Conservation (phyloP, 2,113 vertebrate species). For the Prietella phreatophila region DNA sequence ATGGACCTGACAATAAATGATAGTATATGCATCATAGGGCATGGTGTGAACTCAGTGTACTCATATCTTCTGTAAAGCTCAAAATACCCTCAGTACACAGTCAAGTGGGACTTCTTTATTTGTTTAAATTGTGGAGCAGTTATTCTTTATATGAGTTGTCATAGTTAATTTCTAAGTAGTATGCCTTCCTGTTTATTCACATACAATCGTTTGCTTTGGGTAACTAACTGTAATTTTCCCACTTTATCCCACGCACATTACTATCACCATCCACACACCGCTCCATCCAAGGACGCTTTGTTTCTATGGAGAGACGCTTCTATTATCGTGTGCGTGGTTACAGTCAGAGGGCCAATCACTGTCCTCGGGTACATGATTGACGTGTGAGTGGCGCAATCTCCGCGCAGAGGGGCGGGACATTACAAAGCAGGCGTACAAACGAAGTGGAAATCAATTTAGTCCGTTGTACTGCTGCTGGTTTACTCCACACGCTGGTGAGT, state of each 20-base stretch:
- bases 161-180: not conserved
- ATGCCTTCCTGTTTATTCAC: not conserved
- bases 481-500: slow-evolving; percentile 20
- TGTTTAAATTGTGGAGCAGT: too few relatives aligned
- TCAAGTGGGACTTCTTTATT: too few relatives aligned
- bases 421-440: not conserved
- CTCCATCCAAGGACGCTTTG: not conserved
- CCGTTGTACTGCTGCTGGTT: not conserved
- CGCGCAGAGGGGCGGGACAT: slow-evolving; percentile 14
- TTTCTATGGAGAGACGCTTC: slow-evolving; percentile 33
- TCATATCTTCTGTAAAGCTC: too few relatives aligned
- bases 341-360: slow-evolving; percentile 34
- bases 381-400: not conserved
- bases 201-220: not conserved
- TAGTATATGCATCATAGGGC: not conserved
- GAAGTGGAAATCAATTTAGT: not conserved
- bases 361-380: slow-evolving; percentile 19
- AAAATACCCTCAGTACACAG: too few relatives aligned
- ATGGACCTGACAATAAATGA: not conserved
- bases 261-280: not conserved
- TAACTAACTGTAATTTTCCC: not conserved
- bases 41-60: not conserved
- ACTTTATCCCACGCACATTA: not conserved
- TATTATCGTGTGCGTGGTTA: slow-evolving; percentile 34
- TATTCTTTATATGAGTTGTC: too few relatives aligned